Base-by-base conservation (phyloP, 2,113 vertebrate species). In the Xenopus borealis region DNA sequence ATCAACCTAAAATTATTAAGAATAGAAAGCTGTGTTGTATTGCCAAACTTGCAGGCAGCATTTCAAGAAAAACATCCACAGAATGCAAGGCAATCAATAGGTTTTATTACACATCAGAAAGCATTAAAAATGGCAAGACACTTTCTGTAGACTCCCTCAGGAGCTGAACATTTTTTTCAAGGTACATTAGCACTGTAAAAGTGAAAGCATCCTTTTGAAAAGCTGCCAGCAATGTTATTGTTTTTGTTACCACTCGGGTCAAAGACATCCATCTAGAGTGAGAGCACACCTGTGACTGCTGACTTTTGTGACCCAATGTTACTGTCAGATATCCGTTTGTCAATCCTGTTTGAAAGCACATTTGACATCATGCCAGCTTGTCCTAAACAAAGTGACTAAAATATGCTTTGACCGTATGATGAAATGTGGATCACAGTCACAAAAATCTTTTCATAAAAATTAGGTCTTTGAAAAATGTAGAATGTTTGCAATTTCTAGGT, bases 121-220 rank as follows among this genome's bases (percentile, higher is more conserved):
- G 30, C 40, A 13, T 45, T 30, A 67, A 67, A 67, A 12, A 20
- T 12, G 20, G 59, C 19, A 62, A 20, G 59, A 62, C 19, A 62
- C 59, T 12, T 8, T 27, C 59, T 1, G 59, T 62, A 19, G 10
- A 3, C 20, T 62, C 19, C 27, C 59, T 30, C 20, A 27, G 59
- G 59, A 30, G 20, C 8, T 10, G 20, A 62, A 12, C 59, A 16
- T 62, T 27, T 40, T n/a, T 62, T 62, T 62, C 58, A n/a, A 33
- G 61, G 23, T n/a, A 50, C 68, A 58, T 78, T 45, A 14, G 66
- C 12, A 55, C n/a, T 66, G 14, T 66, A 16, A 14, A 79, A 46
- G 71, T 55, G 73, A 71, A 17, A 30, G 55, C 19, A 63, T 59
- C 62, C 57, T 40, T 40, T 79, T 69, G 55, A 12, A 12, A n/a